These are phyloP conservation scores for mouse (Mus musculus) DNA, from an alignment of 2,113 vertebrate species.

Conservation along the genomic window DNA sequence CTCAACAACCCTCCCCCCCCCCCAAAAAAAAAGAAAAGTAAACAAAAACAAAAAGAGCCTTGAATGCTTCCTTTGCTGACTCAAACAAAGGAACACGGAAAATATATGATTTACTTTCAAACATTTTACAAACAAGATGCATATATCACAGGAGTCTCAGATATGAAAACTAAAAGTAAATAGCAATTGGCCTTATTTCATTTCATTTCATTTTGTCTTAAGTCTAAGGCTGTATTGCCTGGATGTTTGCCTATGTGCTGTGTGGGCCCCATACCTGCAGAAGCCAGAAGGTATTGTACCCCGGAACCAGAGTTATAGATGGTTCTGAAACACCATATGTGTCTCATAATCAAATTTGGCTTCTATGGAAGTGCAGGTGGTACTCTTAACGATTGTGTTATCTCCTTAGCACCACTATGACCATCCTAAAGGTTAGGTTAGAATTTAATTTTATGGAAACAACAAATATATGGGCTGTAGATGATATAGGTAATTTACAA, in stretches of 20 bases:
- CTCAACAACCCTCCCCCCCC: no score
- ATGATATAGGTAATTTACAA: not conserved
- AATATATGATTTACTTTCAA: no score
- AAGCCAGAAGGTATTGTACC: not conserved
- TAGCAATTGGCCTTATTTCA: not conserved
- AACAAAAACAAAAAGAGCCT: no score
- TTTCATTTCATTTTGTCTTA: not conserved
- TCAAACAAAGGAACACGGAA: not conserved
- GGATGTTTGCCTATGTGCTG: not conserved
- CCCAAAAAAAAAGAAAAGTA: no score
- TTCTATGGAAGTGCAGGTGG: not conserved
- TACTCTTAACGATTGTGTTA: not conserved
- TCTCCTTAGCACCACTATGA: not conserved
- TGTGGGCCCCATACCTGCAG: not conserved
- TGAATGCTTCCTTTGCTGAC: no score
- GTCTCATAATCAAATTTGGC: fast-evolving
- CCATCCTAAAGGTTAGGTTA: not conserved
- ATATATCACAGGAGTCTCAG: no score
- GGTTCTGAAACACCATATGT: no score
- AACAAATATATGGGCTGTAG: not conserved
- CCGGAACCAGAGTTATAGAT: not conserved
- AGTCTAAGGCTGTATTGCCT: not conserved
- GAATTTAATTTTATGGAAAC: not conserved
- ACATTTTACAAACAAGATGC: not conserved
- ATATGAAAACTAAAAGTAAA: not conserved